Evolutionary conservation across 1,140 invertebrate genomes (phyloP).

Genomic region (Panagrolaimus sp.): DNA sequence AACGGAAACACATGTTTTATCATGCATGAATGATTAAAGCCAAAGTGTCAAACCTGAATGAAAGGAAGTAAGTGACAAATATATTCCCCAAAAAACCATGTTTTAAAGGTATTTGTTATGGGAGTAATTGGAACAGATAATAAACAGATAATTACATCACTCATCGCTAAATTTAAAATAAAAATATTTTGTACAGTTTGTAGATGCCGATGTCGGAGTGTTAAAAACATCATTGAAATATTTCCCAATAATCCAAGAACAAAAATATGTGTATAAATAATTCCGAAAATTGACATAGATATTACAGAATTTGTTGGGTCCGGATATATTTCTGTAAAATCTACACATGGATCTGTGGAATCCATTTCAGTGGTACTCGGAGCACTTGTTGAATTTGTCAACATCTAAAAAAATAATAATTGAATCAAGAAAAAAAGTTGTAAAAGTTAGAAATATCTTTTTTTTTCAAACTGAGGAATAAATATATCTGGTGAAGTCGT

Average conservation of each 20-base stretch:
- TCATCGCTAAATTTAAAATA: slow-evolving; percentile 23
- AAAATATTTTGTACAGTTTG: slow-evolving; percentile 31
- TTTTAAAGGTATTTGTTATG: slow-evolving; percentile 54
- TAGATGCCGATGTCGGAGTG: slow-evolving; percentile 16
- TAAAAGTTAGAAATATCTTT: background rate
- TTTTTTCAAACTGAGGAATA: background rate
- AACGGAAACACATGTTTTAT: background rate
- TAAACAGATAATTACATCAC: slow-evolving; percentile 70
- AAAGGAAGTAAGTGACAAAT: slow-evolving; percentile 60
- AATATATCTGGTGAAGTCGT: background rate
- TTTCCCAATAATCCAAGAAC: slow-evolving; percentile 54
- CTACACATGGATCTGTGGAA: background rate
- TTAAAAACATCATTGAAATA: slow-evolving; percentile 43
- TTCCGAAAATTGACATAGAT: slow-evolving; percentile 40
- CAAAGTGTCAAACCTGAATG: slow-evolving; percentile 51
- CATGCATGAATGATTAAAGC: background rate
- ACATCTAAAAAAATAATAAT: background rate
- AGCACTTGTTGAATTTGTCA: background rate
- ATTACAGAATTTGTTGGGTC: slow-evolving; percentile 50
- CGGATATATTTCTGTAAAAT: slow-evolving; percentile 38
- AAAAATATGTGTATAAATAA: slow-evolving; percentile 54
- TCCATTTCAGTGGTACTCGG: background rate
- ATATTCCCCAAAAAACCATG: slow-evolving; percentile 59
- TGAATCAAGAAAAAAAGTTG: background rate
- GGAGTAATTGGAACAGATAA: slow-evolving; percentile 91